Base-by-base conservation (phyloP, 1,140 invertebrate species). In the Bombus ignitus region DNA sequence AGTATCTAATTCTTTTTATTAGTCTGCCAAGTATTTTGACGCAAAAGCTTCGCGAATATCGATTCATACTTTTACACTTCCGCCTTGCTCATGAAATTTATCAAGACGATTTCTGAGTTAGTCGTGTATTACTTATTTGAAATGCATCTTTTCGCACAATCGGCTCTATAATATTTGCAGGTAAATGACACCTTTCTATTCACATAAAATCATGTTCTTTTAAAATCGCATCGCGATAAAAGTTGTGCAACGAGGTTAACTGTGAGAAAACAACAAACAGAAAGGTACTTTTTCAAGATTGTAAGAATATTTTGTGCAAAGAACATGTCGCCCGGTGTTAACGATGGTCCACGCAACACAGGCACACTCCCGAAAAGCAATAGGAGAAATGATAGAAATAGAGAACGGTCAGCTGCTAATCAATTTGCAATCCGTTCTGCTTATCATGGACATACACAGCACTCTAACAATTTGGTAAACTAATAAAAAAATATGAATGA, bases 301-400 rank as follows among this genome's bases (percentile, higher is more conserved):
- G 78, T 68, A 81, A 85, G 37, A 82, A 79, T 39, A 79, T 59
- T 77, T 53, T 13, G 62, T 37, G 65, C 71, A 80, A 89, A 85
- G 44, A 86, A 81, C 37, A 95, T 95, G 94, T 92, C 92, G 75
- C 93, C 93, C 68, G 94, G 93, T 18, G 72, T 94, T 47, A 94
- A 95, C 74, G 91, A 94, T 83, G 87, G 92, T 3, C 86, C 89
- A 25, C 89, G 91, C n/a, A 94, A 94, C 65, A 94, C 94, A 39
- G 94, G 94, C 66, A 92, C 94, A 35, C 73, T 94, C 66, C 94
- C 94, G 12, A 95, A 94, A 85, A 94, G 92, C 78, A 95, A 94
- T 80, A 85, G 93, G 44, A 91, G 90, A 83, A 93, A 90, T 86
- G 92, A 95, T 79, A 92, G 93, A 86, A 94, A 94, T 77, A 89